Conservation (phyloP, 2,888 invertebrate species). For the Heliconius ismenius region DNA sequence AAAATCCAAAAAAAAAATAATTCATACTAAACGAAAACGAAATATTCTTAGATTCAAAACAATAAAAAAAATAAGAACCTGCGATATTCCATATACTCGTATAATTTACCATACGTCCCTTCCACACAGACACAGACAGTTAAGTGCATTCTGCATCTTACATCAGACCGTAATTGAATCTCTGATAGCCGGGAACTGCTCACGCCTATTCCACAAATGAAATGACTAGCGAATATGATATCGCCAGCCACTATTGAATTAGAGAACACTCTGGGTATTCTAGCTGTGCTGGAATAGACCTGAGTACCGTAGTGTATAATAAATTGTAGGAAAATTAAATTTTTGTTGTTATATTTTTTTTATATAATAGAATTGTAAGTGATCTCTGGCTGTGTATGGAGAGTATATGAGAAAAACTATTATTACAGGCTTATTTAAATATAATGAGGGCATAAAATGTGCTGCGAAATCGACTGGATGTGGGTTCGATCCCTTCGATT, state of each 20-base stretch:
- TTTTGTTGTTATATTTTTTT: not conserved
- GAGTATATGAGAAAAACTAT: too few species aligned
- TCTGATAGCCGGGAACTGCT: constrained; percentile 22
- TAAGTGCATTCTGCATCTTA: constrained; percentile 26
- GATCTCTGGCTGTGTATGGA: too few species aligned
- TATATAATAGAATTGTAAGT: too few species aligned
- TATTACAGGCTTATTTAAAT: too few species aligned
- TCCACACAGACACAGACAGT: not conserved
- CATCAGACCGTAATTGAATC: constrained; percentile 33
- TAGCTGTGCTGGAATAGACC: not conserved
- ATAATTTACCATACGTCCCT: not conserved
- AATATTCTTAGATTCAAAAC: too few species aligned
- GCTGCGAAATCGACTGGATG: too few species aligned
- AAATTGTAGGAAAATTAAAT: not conserved
- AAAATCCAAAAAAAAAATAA: not conserved
- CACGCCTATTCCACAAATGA: constrained; percentile 29
- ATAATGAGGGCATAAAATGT: too few species aligned
- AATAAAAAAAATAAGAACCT: not conserved
- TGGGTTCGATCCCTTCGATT: too few species aligned
- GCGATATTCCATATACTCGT: not conserved
- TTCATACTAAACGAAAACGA: not conserved
- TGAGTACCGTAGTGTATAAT: not conserved
- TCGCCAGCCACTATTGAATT: constrained; percentile 29
- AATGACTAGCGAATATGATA: constrained; percentile 29
- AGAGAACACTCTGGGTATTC: constrained; percentile 20